phyloP scores from a whole-genome alignment of 2,888 invertebrate genomes.

The Leucozona laternaria region DNA sequence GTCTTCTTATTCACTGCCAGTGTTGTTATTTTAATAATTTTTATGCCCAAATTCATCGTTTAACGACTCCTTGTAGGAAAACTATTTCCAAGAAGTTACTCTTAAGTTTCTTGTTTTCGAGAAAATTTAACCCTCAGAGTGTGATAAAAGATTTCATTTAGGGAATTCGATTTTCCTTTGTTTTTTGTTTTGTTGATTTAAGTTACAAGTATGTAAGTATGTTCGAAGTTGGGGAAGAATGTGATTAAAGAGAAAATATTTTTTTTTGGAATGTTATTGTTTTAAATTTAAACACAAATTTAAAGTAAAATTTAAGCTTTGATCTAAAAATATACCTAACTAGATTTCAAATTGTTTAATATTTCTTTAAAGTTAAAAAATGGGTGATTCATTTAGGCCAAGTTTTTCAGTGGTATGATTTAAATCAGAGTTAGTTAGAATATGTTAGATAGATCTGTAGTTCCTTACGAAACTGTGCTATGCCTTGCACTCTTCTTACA shows the following conservation, averaged over 20 bases:
- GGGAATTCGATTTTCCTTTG: slow-evolving; percentile 6
- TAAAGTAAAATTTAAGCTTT: neutral
- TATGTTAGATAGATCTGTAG: no score
- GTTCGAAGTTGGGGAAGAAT: neutral
- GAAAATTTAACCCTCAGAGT: neutral
- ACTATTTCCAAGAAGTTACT: slow-evolving; percentile 31
- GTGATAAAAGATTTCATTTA: slow-evolving; percentile 29
- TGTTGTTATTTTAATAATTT: slow-evolving; percentile 8
- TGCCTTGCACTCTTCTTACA: no score
- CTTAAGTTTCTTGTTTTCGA: slow-evolving; percentile 36
- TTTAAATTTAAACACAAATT: neutral
- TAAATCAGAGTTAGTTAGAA: no score
- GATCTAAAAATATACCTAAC: no score
- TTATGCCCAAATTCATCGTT: slow-evolving; percentile 22
- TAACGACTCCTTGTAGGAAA: slow-evolving; percentile 47
- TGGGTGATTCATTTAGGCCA: no score
- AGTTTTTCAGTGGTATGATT: no score
- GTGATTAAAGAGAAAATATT: neutral
- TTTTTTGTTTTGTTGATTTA: neutral
- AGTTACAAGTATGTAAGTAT: neutral
- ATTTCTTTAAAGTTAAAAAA: no score
- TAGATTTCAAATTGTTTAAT: no score
- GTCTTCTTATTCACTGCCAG: slow-evolving; percentile 9
- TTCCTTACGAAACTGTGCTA: no score
- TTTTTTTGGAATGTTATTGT: neutral